Evolutionary conservation across 2,888 invertebrate species (phyloP).

Genomic region (Carcina quercana): DNA sequence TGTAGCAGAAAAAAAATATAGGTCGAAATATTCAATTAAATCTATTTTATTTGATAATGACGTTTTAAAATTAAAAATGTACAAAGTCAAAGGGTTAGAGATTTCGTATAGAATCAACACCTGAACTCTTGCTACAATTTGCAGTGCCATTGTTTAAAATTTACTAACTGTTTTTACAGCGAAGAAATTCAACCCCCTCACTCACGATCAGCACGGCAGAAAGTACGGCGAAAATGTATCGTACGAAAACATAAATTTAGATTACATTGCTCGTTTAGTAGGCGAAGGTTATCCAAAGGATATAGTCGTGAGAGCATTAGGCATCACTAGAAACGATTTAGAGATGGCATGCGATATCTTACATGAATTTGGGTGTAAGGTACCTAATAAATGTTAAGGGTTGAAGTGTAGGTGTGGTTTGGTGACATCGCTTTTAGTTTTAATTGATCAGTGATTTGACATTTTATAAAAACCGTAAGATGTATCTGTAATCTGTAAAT

Average conservation of each 20-base stretch:
- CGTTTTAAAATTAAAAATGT: too few species aligned
- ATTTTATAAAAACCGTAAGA: too few species aligned
- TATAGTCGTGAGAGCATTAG: slow-evolving; percentile 92
- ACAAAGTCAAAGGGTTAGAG: too few species aligned
- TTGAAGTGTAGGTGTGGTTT: too few species aligned
- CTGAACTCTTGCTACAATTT: too few species aligned
- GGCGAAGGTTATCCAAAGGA: slow-evolving; percentile 93
- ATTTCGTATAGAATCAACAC: too few species aligned
- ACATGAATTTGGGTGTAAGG: slow-evolving; percentile 86
- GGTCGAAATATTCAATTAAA: too few species aligned
- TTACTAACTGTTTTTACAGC: slow-evolving; percentile 33
- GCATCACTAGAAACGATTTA: slow-evolving; percentile 94
- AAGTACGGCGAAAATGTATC: slow-evolving; percentile 73
- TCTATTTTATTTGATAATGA: too few species aligned
- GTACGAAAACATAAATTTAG: slow-evolving; percentile 93
- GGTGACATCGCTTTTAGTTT: too few species aligned
- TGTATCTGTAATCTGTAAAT: too few species aligned
- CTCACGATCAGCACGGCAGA: slow-evolving; percentile 65
- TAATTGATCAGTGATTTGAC: too few species aligned
- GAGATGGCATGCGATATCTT: slow-evolving; percentile 97
- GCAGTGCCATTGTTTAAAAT: background rate
- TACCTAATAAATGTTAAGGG: slow-evolving; percentile 59
- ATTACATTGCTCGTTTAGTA: slow-evolving; percentile 91
- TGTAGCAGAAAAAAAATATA: too few species aligned
- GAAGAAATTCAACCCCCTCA: slow-evolving; percentile 66